phyloP scores from a whole-genome alignment of 2,113 vertebrate genomes.

The Paraplagusia blochii region DNA sequence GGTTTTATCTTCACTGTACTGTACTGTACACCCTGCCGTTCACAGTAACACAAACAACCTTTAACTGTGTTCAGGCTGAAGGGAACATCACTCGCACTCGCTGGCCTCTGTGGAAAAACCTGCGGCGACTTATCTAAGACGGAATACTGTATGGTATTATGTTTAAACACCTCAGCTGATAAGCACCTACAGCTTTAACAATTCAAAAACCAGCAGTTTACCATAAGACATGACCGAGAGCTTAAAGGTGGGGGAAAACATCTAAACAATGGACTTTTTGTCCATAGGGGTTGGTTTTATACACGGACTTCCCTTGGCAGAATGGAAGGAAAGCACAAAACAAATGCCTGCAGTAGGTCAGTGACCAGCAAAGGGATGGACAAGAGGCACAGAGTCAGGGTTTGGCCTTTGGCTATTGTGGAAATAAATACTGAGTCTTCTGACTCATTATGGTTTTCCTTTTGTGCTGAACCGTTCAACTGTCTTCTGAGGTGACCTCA shows the following conservation, averaged over 20 bases:
- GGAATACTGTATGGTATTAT: conserved; percentile 16
- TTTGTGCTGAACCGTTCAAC: conserved; percentile 22
- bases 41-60: neutral
- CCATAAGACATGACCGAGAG: neutral
- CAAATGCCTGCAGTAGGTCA: conserved; percentile 18
- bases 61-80: neutral
- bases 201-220: conserved; percentile 3
- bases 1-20: conserved; percentile 11
- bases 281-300: neutral
- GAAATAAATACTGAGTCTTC: conserved; percentile 9
- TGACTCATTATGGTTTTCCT: conserved; percentile 12
- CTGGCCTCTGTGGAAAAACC: conserved; percentile 10
- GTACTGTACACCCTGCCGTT: conserved; percentile 2
- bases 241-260: conserved; percentile 4
- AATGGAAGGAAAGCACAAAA: conserved; percentile 9
- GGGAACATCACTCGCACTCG: conserved; percentile 6
- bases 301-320: neutral
- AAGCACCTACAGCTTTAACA: conserved; percentile 17
- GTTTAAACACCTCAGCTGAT: conserved; percentile 20
- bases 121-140: conserved; percentile 2
- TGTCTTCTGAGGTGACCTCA: conserved; percentile 16
- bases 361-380: conserved; percentile 5
- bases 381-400: conserved; percentile 2
- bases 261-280: conserved; percentile 1
- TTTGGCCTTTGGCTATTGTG: conserved; percentile 15